These are phyloP conservation scores for Gryllus bimaculatus DNA, from an alignment of 1,140 invertebrate species.

Conservation along the genomic window DNA sequence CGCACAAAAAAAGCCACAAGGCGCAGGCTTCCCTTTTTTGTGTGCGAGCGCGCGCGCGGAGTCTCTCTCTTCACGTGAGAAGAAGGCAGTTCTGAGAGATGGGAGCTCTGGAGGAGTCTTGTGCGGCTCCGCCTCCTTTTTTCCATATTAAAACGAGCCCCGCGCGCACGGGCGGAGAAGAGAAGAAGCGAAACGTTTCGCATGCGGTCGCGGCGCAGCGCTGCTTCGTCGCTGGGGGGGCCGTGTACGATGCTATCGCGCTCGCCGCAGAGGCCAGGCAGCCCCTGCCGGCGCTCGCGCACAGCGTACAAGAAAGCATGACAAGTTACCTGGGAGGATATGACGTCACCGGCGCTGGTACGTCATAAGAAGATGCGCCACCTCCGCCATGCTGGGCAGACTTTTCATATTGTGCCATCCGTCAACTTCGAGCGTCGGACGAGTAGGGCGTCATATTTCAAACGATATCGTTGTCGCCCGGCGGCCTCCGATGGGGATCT, in stretches of 20 bases:
- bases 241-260: not conserved
- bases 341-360: not conserved
- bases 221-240: not conserved
- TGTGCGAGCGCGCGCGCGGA: too few species aligned
- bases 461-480: not conserved
- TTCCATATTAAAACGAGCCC: not conserved
- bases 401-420: not conserved
- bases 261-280: not conserved
- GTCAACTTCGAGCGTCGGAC: not conserved
- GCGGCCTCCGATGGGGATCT: not conserved
- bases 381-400: not conserved
- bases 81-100: not conserved
- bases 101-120: not conserved
- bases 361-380: not conserved
- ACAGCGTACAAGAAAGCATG: not conserved
- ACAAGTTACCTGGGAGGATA: not conserved
- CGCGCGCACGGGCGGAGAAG: not conserved
- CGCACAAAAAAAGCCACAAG: too few species aligned
- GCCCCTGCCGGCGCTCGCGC: too few species aligned
- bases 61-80: not conserved
- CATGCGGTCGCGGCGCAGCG: not conserved
- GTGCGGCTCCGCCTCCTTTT: not conserved
- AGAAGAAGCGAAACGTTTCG: not conserved
- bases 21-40: too few species aligned
- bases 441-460: not conserved